These are phyloP conservation scores for Nasalis larvatus DNA, from an alignment of 2,113 vertebrate species.

Conservation along the genomic window DNA sequence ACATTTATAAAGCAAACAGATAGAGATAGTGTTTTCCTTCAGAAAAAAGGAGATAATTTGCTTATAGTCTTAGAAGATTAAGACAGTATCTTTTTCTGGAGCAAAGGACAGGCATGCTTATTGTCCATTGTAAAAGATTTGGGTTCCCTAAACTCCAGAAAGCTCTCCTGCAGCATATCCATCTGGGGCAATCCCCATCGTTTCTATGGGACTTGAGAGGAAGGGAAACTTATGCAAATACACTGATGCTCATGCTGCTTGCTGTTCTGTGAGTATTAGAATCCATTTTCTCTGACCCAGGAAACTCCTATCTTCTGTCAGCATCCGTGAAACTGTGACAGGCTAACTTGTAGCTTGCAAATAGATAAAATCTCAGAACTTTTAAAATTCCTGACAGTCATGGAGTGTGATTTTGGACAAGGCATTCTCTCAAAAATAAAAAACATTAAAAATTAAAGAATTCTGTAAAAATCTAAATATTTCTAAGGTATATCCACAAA, in stretches of 20 bases:
- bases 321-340: not conserved
- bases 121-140: not conserved
- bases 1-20: not conserved
- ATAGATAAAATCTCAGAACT: not conserved
- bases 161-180: not conserved
- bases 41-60: not conserved
- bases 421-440: not conserved
- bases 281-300: not conserved
- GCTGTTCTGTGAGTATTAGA: not conserved
- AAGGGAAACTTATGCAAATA: not conserved
- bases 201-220: not conserved
- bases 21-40: not conserved
- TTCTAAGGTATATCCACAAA: not conserved
- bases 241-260: not conserved
- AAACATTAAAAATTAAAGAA: not conserved
- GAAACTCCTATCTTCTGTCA: not conserved
- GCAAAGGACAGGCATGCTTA: not conserved
- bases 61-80: not conserved
- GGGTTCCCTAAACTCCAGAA: not conserved
- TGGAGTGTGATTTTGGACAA: not conserved
- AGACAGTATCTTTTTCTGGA: not conserved
- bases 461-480: not conserved
- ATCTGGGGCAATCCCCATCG: not conserved
- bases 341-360: not conserved
- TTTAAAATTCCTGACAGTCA: not conserved